Evolutionary conservation across 2,113 vertebrate genomes (phyloP), one percentile per base, ranked within the genome.

Genomic region (Mastomys coucha): DNA sequence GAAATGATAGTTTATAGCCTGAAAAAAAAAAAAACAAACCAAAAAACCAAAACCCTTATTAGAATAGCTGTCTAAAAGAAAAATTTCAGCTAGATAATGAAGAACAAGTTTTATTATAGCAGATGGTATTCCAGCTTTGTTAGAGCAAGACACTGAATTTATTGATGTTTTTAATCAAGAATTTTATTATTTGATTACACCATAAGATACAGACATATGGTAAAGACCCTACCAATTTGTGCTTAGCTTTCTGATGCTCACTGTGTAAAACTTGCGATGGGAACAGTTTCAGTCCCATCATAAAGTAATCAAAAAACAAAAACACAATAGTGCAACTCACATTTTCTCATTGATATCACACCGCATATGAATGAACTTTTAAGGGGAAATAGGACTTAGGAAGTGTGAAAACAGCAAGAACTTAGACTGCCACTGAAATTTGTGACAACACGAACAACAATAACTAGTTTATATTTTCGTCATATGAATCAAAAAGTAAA

Each of bases 161-260:
- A 92, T 6, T 70, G 65, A 91, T 19, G 72, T 69, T 91, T 92
- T 93, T 58, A 91, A 94, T 94, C 5, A 94, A 85, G 56, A 93
- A 39, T 88, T 88, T 94, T 92, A 89, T 63, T 92, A n/a, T 65
- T 96, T 85, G 36, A 88, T 76, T 60, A 51, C 24, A 88, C 14
- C 92, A 39, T 84, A 73, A 51, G 36, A 75, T 28, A 88, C 31
- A 86, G 67, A 80, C 81, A 88, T 51, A 67, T 36, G 70, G 56
- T 94, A 94, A 89, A 22, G 85, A 76, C 53, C 3, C 94, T 42
- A 60, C 56, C 39, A 28, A 63, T n/a, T 4, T 42, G 56, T 95
- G 73, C 72, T 89, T 14, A 70, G 49, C n/a, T 92, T 91, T 73
- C 28, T 73, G 22, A 31, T 58, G 53, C 0, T 93, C 33, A 69